Base-by-base conservation (phyloP, 2,797 vertebrate genomes). In the Mormyrops boulengeri region DNA sequence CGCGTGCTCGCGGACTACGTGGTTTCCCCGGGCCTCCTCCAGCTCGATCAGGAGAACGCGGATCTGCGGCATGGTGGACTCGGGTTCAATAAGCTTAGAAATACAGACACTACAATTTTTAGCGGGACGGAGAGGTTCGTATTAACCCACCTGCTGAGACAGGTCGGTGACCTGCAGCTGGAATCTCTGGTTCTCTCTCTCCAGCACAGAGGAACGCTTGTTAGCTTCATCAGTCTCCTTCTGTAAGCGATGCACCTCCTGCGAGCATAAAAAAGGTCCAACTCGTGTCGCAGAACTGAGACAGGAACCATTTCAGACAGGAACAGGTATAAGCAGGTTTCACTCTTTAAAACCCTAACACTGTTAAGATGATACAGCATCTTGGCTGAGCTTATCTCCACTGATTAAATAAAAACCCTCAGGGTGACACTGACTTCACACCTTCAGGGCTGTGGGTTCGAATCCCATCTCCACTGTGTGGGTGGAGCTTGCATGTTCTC, bases 191-290 rank as follows among this genome's bases (percentile, higher is more conserved):
- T 97, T 98, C 3, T 98, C 97, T 92, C 96, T 97, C 92, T 97
- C 97, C 90, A 98, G 92, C 9, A 94, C 73, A 19, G 97, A 96
- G 41, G 95, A 95, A 44, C 92, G 93, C 89, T 98, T 98, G 91
- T 98, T 98, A 85, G 95, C 96, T 90, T 97, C 97, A 89, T 99
- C 97, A 0, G 96, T 96, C 19, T 97, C 97, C 89, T 97, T 98
- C 91, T 98, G 97, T 80, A 99, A 93, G 88, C 96, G 95, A 47
- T 97, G 97, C 91, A 99, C 98, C 93, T 99, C 98, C 98, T 99
- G 90, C 5, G 30, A 66, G 9, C 30, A 8, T 17, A 8, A 57
- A 60, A 38, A 85, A 19, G 85, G 52, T 22, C 38, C 34, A 66
- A 17, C 26, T 57, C 26, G 38, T 38, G 5, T 53, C 19, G 22